Evolutionary conservation across 2,113 vertebrate genomes (phyloP).

Genomic region (Chinchilla lanigera): DNA sequence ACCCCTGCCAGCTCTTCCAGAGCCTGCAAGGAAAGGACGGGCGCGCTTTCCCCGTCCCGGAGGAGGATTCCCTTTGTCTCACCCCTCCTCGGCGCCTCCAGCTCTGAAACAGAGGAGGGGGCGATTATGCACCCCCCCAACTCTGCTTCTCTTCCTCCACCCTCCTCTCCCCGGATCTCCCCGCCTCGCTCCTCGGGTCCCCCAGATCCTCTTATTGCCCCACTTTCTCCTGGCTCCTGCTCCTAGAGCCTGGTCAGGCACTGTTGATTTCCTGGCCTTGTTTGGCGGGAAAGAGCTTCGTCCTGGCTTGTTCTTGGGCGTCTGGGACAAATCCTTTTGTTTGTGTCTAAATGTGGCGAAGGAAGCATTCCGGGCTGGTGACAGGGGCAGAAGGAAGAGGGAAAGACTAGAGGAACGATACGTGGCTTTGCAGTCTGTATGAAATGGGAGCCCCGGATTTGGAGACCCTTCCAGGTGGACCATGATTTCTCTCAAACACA

Average conservation of each 20-base stretch:
- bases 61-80: conserved; percentile 70
- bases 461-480: not conserved
- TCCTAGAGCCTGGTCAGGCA: not conserved
- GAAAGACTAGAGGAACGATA: not conserved
- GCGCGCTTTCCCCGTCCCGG: conserved; percentile 42
- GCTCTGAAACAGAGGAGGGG: not conserved
- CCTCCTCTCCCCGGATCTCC: not conserved
- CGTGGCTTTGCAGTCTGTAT: not conserved
- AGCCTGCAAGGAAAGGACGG: conserved; percentile 57
- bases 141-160: not conserved
- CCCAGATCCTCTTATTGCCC: not conserved
- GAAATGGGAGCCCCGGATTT: not conserved
- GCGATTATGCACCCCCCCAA: not conserved
- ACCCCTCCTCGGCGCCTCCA: not conserved
- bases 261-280: not conserved
- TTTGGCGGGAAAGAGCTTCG: conserved; percentile 73
- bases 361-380: not conserved
- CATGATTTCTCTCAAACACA: not conserved
- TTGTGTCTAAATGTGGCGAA: conserved; percentile 11
- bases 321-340: conserved; percentile 63
- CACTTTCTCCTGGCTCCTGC: not conserved
- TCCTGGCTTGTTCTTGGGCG: conserved; percentile 54
- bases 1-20: conserved; percentile 58
- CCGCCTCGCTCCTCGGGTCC: not conserved
- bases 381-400: not conserved